A percentile compares a stretch with the other conserved stretches of the same genome.
Evolutionary conservation across 2,888 invertebrate species (phyloP).

Genomic region (Blastobasis adustella): DNA sequence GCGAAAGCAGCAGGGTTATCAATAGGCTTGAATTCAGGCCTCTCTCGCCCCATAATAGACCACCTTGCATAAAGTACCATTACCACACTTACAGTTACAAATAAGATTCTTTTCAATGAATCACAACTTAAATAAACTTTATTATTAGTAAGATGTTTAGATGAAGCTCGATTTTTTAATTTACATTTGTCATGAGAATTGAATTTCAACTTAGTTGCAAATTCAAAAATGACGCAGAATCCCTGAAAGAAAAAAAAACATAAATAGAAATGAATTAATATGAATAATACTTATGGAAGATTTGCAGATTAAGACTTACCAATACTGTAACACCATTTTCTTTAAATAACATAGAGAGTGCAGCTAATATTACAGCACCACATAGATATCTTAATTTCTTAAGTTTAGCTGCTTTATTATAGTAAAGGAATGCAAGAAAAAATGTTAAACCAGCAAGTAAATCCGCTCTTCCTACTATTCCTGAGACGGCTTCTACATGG

Average conservation of each 20-base stretch:
- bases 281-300: slow-evolving; percentile 8
- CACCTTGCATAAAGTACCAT: slow-evolving; percentile 79
- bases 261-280: neutral
- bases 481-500: slow-evolving; percentile 94
- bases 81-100: slow-evolving; percentile 64
- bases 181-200: slow-evolving; percentile 10
- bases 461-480: slow-evolving; percentile 95
- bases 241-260: slow-evolving; percentile 50
- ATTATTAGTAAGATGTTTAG: neutral
- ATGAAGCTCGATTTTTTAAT: slow-evolving; percentile 2
- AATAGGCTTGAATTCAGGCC: slow-evolving; percentile 86
- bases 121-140: slow-evolving; percentile 6
- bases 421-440: slow-evolving; percentile 80
- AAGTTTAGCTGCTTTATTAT: slow-evolving; percentile 52
- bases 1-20: slow-evolving; percentile 96
- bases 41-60: slow-evolving; percentile 84
- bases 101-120: slow-evolving; percentile 60
- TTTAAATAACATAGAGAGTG: slow-evolving; percentile 89
- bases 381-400: slow-evolving; percentile 23
- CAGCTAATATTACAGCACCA: slow-evolving; percentile 58
- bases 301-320: slow-evolving; percentile 69
- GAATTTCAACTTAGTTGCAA: slow-evolving; percentile 42
- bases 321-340: slow-evolving; percentile 94
- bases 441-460: slow-evolving; percentile 87
- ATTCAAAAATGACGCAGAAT: slow-evolving; percentile 81